phyloP scores from a whole-genome alignment of 1,140 invertebrate genomes.

The Trichonephila clavipes region DNA sequence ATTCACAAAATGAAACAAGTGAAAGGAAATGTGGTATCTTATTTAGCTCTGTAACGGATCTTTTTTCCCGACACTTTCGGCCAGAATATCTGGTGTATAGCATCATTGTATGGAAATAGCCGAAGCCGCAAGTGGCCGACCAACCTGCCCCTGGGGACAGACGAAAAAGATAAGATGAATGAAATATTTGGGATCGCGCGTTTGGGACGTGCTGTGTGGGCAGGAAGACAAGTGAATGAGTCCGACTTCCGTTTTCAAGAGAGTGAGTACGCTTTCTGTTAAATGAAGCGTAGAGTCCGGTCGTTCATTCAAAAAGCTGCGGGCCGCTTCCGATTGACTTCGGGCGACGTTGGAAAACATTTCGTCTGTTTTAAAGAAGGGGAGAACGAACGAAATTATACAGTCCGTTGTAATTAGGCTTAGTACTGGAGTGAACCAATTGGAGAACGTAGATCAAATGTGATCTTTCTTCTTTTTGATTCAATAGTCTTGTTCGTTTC shows the following conservation, averaged over 20 bases:
- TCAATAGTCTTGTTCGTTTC: too few species aligned
- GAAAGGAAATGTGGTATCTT: too few species aligned
- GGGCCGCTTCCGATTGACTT: neutral
- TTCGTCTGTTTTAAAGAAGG: neutral
- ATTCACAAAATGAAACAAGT: too few species aligned
- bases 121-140: neutral
- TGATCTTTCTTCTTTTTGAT: too few species aligned
- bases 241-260: neutral
- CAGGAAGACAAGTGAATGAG: neutral
- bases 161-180: neutral
- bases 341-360: neutral
- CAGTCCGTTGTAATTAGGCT: neutral
- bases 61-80: too few species aligned
- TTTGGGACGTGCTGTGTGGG: too few species aligned
- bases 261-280: conserved; percentile 24
- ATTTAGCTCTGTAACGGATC: too few species aligned
- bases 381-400: neutral
- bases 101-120: conserved; percentile 2
- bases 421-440: too few species aligned
- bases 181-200: neutral
- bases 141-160: neutral
- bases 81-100: neutral
- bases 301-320: neutral
- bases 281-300: conserved; percentile 32
- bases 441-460: too few species aligned